Base-by-base conservation (phyloP, 1,140 invertebrate species). In the Armadillidium nasatum region DNA sequence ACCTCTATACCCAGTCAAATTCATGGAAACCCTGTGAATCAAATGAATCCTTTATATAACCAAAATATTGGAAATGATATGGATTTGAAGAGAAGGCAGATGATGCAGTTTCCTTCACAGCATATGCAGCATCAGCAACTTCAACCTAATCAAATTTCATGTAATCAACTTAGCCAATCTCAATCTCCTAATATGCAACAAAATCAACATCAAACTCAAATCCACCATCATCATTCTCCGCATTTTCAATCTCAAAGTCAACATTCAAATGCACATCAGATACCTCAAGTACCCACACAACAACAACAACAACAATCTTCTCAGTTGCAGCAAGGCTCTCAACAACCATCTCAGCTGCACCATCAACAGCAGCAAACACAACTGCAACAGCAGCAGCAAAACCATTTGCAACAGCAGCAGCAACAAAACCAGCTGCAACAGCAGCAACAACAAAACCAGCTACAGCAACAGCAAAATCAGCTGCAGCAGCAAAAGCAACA, bases 61-160 rank as follows among this genome's bases (percentile, higher is more conserved):
- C 76, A 75, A 77, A 77, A 77, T 75, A 77, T 68, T 68, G 75
- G 75, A 69, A 77, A 66, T 75, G 78, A 77, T 50, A 76, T 79
- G 73, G 78, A 80, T 44, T 67, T 79, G 72, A 79, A 79, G 71
- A 79, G 76, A 69, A 71, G 72, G 6, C 78, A 79, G n/a, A 21
- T 50, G 54, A 67, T 75, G 69, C 77, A 78, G 60, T 60, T 60
- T n/a, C 22, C 72, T 15, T 73, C 33, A 11, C 73, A 67, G 10
- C 74, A 75, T 7, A 44, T 44, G 11, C 74, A 75, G 15, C 72
- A 73, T 6, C 72, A 78, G n/a, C 80, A 80, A 69, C 54, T 66
- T 6, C 80, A 80, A 69, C 54, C 71, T 6, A 60, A 60, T 60
- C 11, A 13, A 3, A 19, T 13, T 13, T 7, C 11, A 3, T 60